Conservation (phyloP, 2,797 vertebrate genomes). For the Liasis olivaceus region DNA sequence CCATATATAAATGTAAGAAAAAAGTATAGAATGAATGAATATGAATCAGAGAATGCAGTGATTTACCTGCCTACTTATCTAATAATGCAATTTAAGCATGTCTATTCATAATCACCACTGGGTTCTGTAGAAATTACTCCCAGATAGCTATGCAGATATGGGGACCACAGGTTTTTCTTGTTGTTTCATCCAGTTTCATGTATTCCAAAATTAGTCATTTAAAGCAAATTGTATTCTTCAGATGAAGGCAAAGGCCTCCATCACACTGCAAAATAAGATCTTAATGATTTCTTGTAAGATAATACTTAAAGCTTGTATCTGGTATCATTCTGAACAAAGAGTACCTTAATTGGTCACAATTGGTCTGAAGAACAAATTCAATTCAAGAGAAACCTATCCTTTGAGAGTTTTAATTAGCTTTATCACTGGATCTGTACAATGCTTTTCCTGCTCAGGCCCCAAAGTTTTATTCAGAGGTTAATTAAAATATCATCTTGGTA, state of each 20-base stretch:
- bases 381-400: constrained; percentile 18
- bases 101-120: too few species aligned
- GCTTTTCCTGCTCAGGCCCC: background rate
- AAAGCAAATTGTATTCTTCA: background rate
- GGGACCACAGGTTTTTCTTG: background rate
- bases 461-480: constrained; percentile 49
- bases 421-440: constrained; percentile 18
- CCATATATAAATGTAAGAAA: too few species aligned
- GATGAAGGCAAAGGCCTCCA: background rate
- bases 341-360: constrained; percentile 19
- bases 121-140: too few species aligned
- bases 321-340: constrained; percentile 2
- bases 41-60: too few species aligned
- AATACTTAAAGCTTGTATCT: background rate
- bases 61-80: too few species aligned
- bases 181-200: background rate
- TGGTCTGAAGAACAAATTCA: constrained; percentile 11
- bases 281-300: constrained; percentile 9
- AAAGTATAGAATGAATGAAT: too few species aligned
- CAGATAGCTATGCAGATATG: too few species aligned
- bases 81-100: too few species aligned
- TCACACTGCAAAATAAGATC: background rate
- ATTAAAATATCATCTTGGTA: constrained; percentile 40
- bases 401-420: constrained; percentile 33
- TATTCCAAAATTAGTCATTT: background rate